Conservation (phyloP, 1,140 invertebrate species). For the Temnothorax longispinosus region DNA sequence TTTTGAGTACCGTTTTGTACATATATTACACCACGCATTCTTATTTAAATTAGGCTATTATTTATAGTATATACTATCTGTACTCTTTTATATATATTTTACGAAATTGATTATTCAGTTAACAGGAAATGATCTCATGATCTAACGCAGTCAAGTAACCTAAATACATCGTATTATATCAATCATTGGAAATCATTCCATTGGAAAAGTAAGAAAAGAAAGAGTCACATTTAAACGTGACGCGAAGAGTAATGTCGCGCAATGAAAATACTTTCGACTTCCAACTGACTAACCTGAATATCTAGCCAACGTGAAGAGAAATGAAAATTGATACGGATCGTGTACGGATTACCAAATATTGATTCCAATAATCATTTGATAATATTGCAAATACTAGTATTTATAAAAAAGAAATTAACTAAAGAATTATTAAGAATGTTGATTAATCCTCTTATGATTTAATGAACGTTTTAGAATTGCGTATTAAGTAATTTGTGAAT, state of each 20-base stretch:
- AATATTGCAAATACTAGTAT: not conserved
- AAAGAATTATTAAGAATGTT: not conserved
- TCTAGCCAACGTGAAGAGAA: slow-evolving; percentile 45
- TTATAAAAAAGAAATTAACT: not conserved
- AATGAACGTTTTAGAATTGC: not conserved
- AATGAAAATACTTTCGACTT: slow-evolving; percentile 37
- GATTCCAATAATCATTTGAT: not conserved
- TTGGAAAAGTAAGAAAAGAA: slow-evolving; percentile 50
- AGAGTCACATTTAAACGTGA: slow-evolving; percentile 55
- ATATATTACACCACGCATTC: too few relatives aligned
- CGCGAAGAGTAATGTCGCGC: slow-evolving; percentile 53
- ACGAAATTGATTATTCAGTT: not conserved
- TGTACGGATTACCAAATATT: not conserved
- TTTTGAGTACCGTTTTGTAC: too few relatives aligned
- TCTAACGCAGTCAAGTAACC: not conserved
- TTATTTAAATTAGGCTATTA: too few relatives aligned
- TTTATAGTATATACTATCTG: too few relatives aligned
- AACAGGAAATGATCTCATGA: not conserved
- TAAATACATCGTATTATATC: slow-evolving; percentile 42
- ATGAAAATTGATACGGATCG: not conserved
- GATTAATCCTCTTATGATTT: not conserved
- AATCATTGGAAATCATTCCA: slow-evolving; percentile 47
- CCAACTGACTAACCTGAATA: slow-evolving; percentile 2
- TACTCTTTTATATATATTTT: not conserved
- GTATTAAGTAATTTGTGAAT: not conserved